phyloP scores from a whole-genome alignment of 2,888 invertebrate species.

The Ophion slaviceki region DNA sequence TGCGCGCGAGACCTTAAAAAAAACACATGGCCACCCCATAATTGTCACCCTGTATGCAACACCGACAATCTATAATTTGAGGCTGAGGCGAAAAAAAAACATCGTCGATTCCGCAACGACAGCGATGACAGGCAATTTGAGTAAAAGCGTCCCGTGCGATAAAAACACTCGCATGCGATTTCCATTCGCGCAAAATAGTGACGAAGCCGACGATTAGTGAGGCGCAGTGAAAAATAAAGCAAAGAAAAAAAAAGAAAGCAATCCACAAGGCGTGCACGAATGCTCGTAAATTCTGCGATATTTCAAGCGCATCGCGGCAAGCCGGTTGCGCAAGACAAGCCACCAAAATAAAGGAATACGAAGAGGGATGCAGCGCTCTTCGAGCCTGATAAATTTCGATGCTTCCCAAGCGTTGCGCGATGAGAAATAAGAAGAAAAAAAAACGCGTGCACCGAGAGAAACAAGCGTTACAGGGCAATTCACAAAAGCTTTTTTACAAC shows the following conservation, averaged over 20 bases:
- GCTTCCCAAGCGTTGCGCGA: not conserved
- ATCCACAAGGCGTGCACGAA: constrained; percentile 68
- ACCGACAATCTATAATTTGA: not conserved
- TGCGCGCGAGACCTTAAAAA: too few relatives aligned
- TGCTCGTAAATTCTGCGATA: constrained; percentile 45
- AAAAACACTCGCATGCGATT: not conserved
- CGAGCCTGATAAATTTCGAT: not conserved
- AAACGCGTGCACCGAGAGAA: too few relatives aligned
- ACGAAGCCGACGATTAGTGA: constrained; percentile 15
- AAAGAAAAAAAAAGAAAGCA: constrained; percentile 1
- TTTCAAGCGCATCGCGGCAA: not conserved
- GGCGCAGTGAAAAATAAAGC: constrained; percentile 4
- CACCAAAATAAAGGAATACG: not conserved
- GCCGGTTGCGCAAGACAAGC: not conserved
- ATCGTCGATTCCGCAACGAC: constrained; percentile 24
- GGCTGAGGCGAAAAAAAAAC: constrained; percentile 9
- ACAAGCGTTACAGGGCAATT: too few relatives aligned
- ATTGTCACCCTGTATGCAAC: too few relatives aligned
- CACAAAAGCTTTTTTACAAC: too few relatives aligned
- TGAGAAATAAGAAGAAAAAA: not conserved
- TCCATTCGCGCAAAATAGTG: not conserved
- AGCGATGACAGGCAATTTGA: not conserved
- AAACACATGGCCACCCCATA: too few relatives aligned
- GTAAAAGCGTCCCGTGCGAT: not conserved
- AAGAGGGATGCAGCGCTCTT: not conserved